Evolutionary conservation across 2,888 invertebrate species (phyloP).

Genomic region (Onthophagus sagittarius): DNA sequence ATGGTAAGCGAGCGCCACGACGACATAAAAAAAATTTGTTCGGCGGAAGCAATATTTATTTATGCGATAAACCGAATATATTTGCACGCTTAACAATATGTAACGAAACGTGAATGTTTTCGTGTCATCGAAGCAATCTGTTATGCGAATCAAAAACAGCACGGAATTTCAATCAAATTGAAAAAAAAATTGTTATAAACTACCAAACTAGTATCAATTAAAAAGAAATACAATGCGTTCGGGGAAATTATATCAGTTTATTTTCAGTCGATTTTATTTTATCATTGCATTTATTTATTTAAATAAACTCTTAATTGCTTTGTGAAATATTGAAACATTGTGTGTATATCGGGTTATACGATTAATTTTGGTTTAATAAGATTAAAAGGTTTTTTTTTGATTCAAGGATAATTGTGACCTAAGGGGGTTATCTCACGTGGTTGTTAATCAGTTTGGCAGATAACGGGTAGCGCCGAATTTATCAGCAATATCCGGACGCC

Average conservation of each 20-base stretch:
- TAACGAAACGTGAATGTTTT: background rate
- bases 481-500: conserved; percentile 13
- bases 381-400: no score
- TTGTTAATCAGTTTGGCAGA: background rate
- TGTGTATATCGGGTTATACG: no score
- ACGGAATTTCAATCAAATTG: background rate
- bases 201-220: background rate
- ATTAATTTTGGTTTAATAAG: no score
- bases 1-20: background rate
- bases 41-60: background rate
- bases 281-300: background rate
- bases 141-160: background rate
- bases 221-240: background rate
- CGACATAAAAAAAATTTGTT: background rate
- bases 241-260: background rate
- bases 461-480: conserved; percentile 1
- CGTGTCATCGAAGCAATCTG: background rate
- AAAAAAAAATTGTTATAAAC: background rate
- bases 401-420: no score
- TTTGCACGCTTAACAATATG: background rate
- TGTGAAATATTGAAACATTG: background rate
- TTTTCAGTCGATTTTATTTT: background rate
- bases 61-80: background rate
- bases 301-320: background rate
- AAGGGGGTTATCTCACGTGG: background rate